phyloP scores from a whole-genome alignment of 2,113 vertebrate species.

The Myodes glareolus region DNA sequence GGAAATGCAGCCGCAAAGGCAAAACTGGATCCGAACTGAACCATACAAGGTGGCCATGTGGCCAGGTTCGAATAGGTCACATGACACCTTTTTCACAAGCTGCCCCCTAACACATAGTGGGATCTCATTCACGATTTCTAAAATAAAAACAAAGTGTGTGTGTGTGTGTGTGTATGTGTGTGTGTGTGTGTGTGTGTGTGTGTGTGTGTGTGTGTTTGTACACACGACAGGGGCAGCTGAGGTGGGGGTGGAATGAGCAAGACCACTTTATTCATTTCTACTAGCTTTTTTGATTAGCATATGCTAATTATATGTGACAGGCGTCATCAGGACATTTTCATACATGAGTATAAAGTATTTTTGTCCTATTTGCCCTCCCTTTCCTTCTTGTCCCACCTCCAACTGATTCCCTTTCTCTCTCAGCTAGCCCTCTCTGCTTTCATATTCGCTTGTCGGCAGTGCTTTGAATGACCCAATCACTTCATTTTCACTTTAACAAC shows the following conservation, averaged over 20 bases:
- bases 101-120: background rate
- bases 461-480: background rate
- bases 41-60: background rate
- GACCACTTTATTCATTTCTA: background rate
- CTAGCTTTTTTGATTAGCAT: background rate
- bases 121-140: background rate
- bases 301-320: background rate
- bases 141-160: background rate
- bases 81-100: background rate
- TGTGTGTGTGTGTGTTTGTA: background rate
- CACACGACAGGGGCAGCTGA: background rate
- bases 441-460: too few relatives aligned
- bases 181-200: too few relatives aligned
- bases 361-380: background rate
- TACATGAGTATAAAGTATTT: background rate
- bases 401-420: background rate
- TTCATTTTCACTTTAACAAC: background rate
- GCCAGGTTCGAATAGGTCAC: background rate
- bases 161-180: too few relatives aligned
- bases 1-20: background rate
- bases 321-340: background rate
- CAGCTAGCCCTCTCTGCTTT: too few relatives aligned
- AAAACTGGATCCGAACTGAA: background rate
- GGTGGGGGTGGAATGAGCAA: background rate
- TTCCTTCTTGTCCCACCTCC: background rate